phyloP scores from a whole-genome alignment of 2,888 invertebrate species.

The Lepidochrysops patricia region DNA sequence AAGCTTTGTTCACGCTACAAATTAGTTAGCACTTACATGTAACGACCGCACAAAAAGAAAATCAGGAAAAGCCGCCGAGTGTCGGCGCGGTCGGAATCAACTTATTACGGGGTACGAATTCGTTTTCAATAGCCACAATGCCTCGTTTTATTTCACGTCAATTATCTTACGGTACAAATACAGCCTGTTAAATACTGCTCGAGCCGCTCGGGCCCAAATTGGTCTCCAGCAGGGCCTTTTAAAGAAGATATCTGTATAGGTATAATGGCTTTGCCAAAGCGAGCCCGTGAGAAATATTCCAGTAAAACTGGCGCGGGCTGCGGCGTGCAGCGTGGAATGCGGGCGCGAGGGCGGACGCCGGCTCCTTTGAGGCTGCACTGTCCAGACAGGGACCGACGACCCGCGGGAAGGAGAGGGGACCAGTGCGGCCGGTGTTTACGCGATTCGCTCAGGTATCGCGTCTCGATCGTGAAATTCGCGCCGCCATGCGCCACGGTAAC shows the following conservation, averaged over 20 bases:
- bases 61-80: conserved; percentile 3
- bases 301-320: conserved; percentile 55
- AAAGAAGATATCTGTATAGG: conserved; percentile 33
- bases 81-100: not conserved
- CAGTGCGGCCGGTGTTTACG: conserved; percentile 32
- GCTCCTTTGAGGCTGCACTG: conserved; percentile 66
- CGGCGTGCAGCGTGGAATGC: conserved; percentile 60
- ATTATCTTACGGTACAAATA: conserved; percentile 32
- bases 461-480: not conserved
- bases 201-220: conserved; percentile 34
- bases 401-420: conserved; percentile 56
- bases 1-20: not conserved
- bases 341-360: conserved; percentile 67
- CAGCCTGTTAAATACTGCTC: conserved; percentile 30
- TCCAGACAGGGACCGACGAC: conserved; percentile 57
- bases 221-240: conserved; percentile 34
- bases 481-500: not conserved
- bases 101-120: not conserved
- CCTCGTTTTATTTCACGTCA: conserved; percentile 31
- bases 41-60: not conserved
- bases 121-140: conserved; percentile 6
- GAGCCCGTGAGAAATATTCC: conserved; percentile 72
- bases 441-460: conserved; percentile 1
- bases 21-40: too few species aligned
- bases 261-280: conserved; percentile 66